Conservation (phyloP, 2,797 vertebrate genomes). For the Xerus rutilus region DNA sequence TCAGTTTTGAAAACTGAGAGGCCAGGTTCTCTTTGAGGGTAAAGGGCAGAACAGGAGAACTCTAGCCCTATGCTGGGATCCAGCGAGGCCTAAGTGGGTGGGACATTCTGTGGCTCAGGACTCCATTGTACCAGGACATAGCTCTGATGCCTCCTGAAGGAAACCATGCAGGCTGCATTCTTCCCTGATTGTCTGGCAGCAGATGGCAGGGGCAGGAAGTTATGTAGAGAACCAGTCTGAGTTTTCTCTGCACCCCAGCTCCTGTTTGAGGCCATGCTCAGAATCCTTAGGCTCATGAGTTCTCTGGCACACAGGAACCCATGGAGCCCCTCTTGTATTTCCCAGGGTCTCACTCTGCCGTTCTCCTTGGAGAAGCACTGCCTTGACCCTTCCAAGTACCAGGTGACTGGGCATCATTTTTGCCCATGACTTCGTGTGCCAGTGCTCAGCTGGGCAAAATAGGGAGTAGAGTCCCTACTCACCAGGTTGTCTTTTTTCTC, state of each 20-base stretch:
- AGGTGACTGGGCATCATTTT: not conserved
- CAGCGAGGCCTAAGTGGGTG: not conserved
- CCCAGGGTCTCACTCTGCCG: not conserved
- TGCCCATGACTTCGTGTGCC: not conserved
- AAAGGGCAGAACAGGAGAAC: not conserved
- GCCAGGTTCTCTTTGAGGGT: not conserved
- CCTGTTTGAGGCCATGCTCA: slow-evolving; percentile 48
- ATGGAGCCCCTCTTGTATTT: not conserved
- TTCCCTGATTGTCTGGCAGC: not conserved
- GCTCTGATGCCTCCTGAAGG: not conserved
- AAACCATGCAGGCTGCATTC: not conserved
- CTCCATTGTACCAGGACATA: not conserved
- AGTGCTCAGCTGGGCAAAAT: not conserved
- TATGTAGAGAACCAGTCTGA: slow-evolving; percentile 51
- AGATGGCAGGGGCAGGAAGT: not conserved
- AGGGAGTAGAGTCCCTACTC: not conserved
- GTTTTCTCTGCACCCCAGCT: slow-evolving; percentile 43
- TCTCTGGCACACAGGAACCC: not conserved
- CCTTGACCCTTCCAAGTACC: not conserved
- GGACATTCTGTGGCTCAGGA: not conserved
- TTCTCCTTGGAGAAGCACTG: not conserved
- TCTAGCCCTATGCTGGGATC: not conserved
- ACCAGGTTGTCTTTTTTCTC: not conserved
- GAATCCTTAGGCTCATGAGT: not conserved
- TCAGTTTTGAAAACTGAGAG: not conserved